A percentile compares a stretch with the other conserved stretches of the same genome.
phyloP scores from a whole-genome alignment of 2,888 invertebrate species.

The Drosophila neonasuta region DNA sequence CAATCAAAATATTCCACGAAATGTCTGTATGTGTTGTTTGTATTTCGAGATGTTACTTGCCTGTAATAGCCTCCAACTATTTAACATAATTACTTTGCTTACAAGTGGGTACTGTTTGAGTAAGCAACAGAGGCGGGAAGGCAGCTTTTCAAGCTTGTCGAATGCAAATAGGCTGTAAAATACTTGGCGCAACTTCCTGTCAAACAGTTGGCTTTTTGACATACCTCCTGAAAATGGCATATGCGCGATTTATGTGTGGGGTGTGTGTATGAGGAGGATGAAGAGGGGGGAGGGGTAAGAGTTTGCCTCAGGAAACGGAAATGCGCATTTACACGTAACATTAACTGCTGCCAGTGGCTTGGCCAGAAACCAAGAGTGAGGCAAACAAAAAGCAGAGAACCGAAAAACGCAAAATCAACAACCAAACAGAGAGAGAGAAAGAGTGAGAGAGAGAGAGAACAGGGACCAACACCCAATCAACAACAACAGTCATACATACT shows the following conservation, averaged over 20 bases:
- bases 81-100: slow-evolving; percentile 38
- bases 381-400: slow-evolving; percentile 68
- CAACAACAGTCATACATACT: slow-evolving; percentile 4
- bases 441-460: slow-evolving; percentile 1
- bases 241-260: slow-evolving; percentile 13
- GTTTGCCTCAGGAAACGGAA: slow-evolving; percentile 70
- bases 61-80: slow-evolving; percentile 6
- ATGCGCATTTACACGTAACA: slow-evolving; percentile 78
- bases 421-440: slow-evolving; percentile 49
- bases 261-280: background rate
- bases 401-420: slow-evolving; percentile 74
- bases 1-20: too few relatives aligned
- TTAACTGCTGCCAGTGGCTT: slow-evolving; percentile 68
- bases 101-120: background rate
- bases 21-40: too few relatives aligned
- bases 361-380: slow-evolving; percentile 44
- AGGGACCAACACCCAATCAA: slow-evolving; percentile 3
- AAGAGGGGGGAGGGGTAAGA: slow-evolving; percentile 21
- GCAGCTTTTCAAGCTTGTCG: slow-evolving; percentile 20
- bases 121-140: background rate
- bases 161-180: slow-evolving; percentile 63
- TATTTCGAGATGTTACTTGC: background rate
- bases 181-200: slow-evolving; percentile 67
- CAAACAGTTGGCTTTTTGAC: slow-evolving; percentile 74
- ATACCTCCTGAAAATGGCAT: slow-evolving; percentile 51